Evolutionary conservation across 1,140 invertebrate genomes (phyloP), one percentile per base, ranked within the genome.

Genomic region (Leucophenga varia): DNA sequence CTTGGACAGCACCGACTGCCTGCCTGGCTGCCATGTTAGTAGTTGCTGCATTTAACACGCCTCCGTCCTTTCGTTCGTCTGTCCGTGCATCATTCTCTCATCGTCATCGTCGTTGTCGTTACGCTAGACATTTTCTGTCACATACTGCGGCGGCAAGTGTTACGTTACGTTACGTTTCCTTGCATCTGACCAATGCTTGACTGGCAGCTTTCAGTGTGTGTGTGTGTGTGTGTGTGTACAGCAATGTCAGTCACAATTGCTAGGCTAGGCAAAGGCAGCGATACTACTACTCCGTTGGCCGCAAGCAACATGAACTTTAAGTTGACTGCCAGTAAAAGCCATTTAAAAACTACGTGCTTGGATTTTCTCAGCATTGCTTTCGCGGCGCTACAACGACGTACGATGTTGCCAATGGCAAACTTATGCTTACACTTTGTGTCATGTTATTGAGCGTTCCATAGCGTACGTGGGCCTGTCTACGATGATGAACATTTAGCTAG

Each of bases 241-340:
- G n/a, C n/a, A n/a, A n/a, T n/a, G n/a, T n/a, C n/a, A n/a, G n/a
- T n/a, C n/a, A n/a, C n/a, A n/a, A n/a, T n/a, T 5, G 12, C 6
- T 5, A 35, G n/a, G 6, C 32, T 35, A n/a, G 59, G 59, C 60
- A 59, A 47, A 43, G 43, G 43, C 59, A 64, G 63, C 59, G 67
- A 65, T 61, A 61, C 22, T 25, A 61, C 22, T 25, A 10, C 22
- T 5, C 10, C 22, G 22, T 5, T 25, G 22, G 22, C 22, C 53
- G 46, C 55, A 50, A 54, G 50, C 58, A n/a, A n/a, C n/a, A 52
- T 60, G 55, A 65, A 65, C 55, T 65, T 67, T 65, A 67, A 65
- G 63, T 61, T 65, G 58, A 65, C 63, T 65, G 61, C 63, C 61
- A 65, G 63, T 65, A 65, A 65, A 65, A 65, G 63, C 63, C 61